Evolutionary conservation across 2,113 vertebrate genomes (phyloP), one percentile per base, ranked within the genome.

Genomic region (Danionella cerebrum): DNA sequence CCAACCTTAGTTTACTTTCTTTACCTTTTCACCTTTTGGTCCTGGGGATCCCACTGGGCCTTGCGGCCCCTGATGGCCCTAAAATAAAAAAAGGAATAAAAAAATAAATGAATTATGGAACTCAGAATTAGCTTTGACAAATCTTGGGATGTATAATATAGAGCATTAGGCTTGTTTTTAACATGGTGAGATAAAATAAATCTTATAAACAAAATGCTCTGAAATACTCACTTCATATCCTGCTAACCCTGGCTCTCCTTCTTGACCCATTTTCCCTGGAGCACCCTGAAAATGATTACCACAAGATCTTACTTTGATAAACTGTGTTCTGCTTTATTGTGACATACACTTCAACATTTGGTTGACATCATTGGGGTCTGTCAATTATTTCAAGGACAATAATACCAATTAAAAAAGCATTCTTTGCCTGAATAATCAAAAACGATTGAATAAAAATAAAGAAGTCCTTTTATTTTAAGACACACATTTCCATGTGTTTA

Each of bases 11-110:
- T 35, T 18, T 47, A 8, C 55, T 35, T 65, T 74, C 38, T 64
- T 25, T 86, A 99, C 96, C 94, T 99, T 99, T 87, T 93, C 91
- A 53, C 96, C 96, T 86, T 92, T 95, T 53, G 90, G 75, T 69
- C 96, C 96, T 3, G 89, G 89, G 70, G 86, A 87, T 80, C 96
- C 96, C 0, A 91, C 82, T 0, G 90, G 84, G 22, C 96, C 96
- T 0, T 82, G 76, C 6, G 80, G 72, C 82, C 96, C 96, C 73
- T 79, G 80, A 41, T 97, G 93, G 74, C 95, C 96, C 96, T 99
- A 31, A 8, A 66, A 65, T 69, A 75, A 64, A 41, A 10, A 1
- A 16, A 78, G 24, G 36, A 69, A 51, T 4, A 60, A 59, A 5
- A 64, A 2, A 58, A 31, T 5, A 18, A 27, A 1, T 19, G 11